Percentiles rank a stretch among this genome's conserved stretches.
These are phyloP conservation scores for Acronicta psi DNA, from an alignment of 2,888 invertebrate genomes.

Conservation along the genomic window DNA sequence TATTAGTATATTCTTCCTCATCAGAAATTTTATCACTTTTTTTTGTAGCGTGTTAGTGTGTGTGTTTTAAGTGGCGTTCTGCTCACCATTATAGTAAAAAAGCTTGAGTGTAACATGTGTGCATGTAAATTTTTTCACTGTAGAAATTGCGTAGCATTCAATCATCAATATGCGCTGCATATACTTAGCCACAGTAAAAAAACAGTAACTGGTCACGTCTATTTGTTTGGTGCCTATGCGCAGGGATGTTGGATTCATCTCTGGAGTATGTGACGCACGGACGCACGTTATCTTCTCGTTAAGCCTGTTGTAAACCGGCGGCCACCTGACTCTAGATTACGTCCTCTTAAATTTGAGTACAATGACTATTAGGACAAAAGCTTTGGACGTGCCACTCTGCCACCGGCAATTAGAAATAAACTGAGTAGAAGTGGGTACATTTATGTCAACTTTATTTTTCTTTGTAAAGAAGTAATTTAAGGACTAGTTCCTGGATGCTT, in stretches of 20 bases:
- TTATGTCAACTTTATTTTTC: background rate
- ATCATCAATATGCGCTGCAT: too few species aligned
- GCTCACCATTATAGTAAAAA: too few species aligned
- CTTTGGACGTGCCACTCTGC: conserved; percentile 53
- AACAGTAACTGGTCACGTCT: conserved; percentile 50
- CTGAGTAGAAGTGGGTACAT: background rate
- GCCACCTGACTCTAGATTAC: conserved; percentile 61
- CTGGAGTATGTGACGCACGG: conserved; percentile 70
- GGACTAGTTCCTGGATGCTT: too few species aligned
- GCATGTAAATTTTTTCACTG: too few species aligned
- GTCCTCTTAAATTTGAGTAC: conserved; percentile 61
- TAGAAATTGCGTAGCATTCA: too few species aligned
- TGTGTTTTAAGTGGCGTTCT: too few species aligned
- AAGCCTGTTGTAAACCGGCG: conserved; percentile 64
- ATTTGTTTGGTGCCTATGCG: conserved; percentile 48
- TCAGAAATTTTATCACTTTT: too few species aligned
- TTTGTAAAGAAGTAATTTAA: background rate
- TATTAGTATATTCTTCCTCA: too few species aligned
- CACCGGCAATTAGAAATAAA: conserved; percentile 7
- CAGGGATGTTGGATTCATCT: conserved; percentile 85
- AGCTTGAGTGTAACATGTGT: too few species aligned
- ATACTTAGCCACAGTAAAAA: too few species aligned
- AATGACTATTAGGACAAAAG: conserved; percentile 51
- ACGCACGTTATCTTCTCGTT: conserved; percentile 62
- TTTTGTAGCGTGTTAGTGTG: too few species aligned